Conservation (phyloP, 2,113 vertebrate species). For the Nestor notabilis region DNA sequence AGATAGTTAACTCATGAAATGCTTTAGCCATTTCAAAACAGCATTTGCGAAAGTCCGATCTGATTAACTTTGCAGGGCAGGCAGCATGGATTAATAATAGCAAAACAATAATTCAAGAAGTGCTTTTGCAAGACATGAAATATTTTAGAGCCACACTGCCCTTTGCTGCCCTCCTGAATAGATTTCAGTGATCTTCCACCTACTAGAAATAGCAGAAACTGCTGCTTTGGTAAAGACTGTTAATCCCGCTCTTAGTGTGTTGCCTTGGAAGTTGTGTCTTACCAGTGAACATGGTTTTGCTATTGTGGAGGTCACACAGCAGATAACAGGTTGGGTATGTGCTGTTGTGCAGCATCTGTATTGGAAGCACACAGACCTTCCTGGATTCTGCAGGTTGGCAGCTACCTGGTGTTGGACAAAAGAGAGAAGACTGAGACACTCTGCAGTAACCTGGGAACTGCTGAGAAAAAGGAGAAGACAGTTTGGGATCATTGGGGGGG, state of each 20-base stretch:
- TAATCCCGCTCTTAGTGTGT: neutral
- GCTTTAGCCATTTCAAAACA: neutral
- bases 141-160: neutral
- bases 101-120: neutral
- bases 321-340: rapidly evolving
- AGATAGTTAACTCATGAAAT: neutral
- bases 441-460: neutral
- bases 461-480: neutral
- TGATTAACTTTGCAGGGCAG: neutral
- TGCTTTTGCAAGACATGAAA: neutral
- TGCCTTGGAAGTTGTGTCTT: neutral
- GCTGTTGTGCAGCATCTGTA: rapidly evolving
- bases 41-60: neutral
- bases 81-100: neutral
- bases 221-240: neutral
- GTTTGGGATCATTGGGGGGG: rapidly evolving
- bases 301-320: neutral
- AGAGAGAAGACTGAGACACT: neutral
- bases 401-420: neutral
- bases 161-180: neutral
- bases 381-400: neutral
- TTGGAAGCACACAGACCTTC: neutral
- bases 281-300: neutral
- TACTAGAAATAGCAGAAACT: neutral
- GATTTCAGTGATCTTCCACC: neutral